Percentiles rank a stretch among this genome's conserved stretches.
phyloP scores from a whole-genome alignment of 2,888 invertebrate species.

The Cheiracanthium punctorium region DNA sequence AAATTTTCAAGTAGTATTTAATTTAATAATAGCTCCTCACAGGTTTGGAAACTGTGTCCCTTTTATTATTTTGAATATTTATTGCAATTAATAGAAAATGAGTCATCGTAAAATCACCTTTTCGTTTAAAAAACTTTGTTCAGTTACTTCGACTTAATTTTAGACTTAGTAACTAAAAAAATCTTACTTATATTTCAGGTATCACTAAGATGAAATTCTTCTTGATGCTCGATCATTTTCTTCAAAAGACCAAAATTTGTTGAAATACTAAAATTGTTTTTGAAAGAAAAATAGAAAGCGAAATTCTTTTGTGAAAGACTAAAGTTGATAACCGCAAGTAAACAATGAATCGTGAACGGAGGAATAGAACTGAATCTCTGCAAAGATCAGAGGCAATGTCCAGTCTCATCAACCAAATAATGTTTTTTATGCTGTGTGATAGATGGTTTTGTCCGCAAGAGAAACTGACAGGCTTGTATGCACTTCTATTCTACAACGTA shows the following conservation, averaged over 20 bases:
- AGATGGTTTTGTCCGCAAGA: slow-evolving; percentile 80
- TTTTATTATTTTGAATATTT: too few relatives aligned
- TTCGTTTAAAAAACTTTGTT: too few relatives aligned
- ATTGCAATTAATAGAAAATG: too few relatives aligned
- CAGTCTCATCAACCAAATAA: slow-evolving; percentile 78
- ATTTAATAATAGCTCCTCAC: too few relatives aligned
- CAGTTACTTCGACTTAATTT: too few relatives aligned
- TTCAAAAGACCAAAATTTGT: not conserved
- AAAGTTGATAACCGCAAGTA: not conserved
- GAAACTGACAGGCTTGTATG: slow-evolving; percentile 83
- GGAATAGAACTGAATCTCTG: slow-evolving; percentile 29
- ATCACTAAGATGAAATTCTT: slow-evolving; percentile 30
- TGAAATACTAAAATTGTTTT: not conserved
- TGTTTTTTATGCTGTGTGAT: slow-evolving; percentile 85
- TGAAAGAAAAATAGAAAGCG: not conserved
- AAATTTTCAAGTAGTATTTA: too few relatives aligned
- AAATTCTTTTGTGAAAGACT: not conserved
- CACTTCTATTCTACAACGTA: slow-evolving; percentile 88
- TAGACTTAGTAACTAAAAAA: too few relatives aligned
- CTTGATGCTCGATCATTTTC: not conserved
- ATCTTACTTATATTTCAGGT: slow-evolving; percentile 21
- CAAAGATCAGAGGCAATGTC: slow-evolving; percentile 61
- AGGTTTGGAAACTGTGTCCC: too few relatives aligned
- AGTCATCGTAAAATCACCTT: too few relatives aligned
- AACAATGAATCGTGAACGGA: slow-evolving; percentile 65